Evolutionary conservation across 2,113 vertebrate genomes (phyloP), one percentile per base, ranked within the genome.

Genomic region (Mustela nigripes): DNA sequence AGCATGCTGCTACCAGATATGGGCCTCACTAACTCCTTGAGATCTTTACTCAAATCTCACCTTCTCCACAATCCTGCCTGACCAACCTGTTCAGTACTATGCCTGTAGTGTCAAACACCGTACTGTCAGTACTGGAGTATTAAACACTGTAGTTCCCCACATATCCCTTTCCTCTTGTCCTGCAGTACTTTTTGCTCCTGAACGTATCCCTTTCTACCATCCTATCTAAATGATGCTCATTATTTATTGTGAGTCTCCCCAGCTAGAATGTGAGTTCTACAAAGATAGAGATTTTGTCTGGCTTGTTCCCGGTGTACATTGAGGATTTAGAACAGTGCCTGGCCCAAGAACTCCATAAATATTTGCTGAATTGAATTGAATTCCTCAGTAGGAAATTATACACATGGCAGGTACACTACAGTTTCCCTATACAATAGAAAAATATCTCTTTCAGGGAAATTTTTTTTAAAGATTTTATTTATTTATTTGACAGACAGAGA

Each of bases 361-460:
- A 96, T 95, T 92, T 95, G 50, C 80, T 79, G 85, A 92, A 87
- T 42, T 88, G 28, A 85, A 90, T 18, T 69, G 91, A 96, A 94
- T 92, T 92, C 84, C 67, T 92, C 0, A 0, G 36, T 60, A 82
- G 74, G 33, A 16, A 96, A 67, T 42, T 91, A 87, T 89, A 74
- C 90, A 79, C 60, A 50, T 39, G 62, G 58, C 19, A 89, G 33
- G 4, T 56, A 89, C 16, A 88, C 65, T 28, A 62, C 67, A 18
- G 24, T 42, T 91, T 95, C 89, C 28, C 71, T 73, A 19, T 36
- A 6, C 7, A 92, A 83, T 45, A 78, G 73, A 71, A 95, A 95
- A 89, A 89, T 67, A 67, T 92, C 21, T 82, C 60, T 89, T 91
- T 56, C n/a, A 56, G 53, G 53, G 19, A 91, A 89, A 76, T 74